Base-by-base conservation (phyloP, 2,888 invertebrate species). In the Caenorhabditis sulstoni region DNA sequence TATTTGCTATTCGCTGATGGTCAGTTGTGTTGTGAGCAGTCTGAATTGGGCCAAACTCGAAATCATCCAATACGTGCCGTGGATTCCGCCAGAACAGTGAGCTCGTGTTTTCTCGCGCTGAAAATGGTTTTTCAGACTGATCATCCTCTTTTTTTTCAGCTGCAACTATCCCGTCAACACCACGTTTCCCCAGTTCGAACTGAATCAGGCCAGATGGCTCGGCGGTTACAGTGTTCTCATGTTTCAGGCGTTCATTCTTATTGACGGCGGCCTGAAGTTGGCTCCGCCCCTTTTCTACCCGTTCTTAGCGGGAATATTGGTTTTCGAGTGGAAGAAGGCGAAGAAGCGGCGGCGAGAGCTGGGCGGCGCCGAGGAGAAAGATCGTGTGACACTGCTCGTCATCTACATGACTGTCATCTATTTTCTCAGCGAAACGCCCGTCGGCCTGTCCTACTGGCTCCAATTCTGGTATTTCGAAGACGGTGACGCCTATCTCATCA, bases 281-380 rank as follows among this genome's bases (percentile, higher is more conserved):
- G 5, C 7, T 35, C 41, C 37, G 18, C 37, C 29, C n/a, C 7
- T 39, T 2, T 14, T 57, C 2, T 41, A 57, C 14, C 57, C 41
- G 14, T 57, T 57, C 41, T 4, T 41, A 18, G 57, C 57, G 1
- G 57, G 12, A 20, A 14, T 57, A 12, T 14, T 57, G 14, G 41
- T 57, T 41, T 41, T 57, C 20, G 57, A 57, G 14, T 22, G 39
- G 18, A 41, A 14, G 41, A 57, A 41, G 37, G 57, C 57, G 3
- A 39, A 11, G 12, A 57, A 41, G 12, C 20, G 41, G 8, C 2
- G 22, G 5, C 9, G 11, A 57, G 11, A 14, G 14, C 41, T 41
- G 14, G 3, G 20, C 2, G 39, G 20, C 37, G n/a, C 9, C 5
- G 22, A 22, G 12, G 20, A 4, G 14, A 20, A 18, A 5, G 39